Base-by-base conservation (phyloP, 2,797 vertebrate species). In the Atherinosoma microstoma region DNA sequence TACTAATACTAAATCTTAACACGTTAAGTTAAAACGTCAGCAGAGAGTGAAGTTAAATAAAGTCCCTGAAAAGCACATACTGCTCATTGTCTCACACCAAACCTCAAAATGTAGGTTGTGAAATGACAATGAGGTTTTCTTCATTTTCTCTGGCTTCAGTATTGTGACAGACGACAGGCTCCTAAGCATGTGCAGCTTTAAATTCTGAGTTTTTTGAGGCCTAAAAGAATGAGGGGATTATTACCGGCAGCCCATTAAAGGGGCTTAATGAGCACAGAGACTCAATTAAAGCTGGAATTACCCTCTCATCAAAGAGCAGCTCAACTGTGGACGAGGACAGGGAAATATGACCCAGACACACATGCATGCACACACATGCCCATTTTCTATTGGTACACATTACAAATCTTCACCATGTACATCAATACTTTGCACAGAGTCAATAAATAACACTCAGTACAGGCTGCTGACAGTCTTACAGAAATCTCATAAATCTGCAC, bases 221-320 rank as follows among this genome's bases (percentile, higher is more conserved):
- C 73, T 66, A 58, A 83, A 91, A 92, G 86, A 93, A 92, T 91
- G 90, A 92, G 84, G 53, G 85, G 92, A 91, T 93, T 93, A 94
- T 92, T 91, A 92, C 88, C 78, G 72, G 87, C 92, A 94, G 85
- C 85, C 91, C 87, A 93, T 94, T 94, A 94, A 93, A 92, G 75
- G 69, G 83, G 86, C 85, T 91, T 93, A 94, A 94, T 92, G 92
- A 93, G 94, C 89, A 89, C 86, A 70, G 59, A 92, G 92, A 92
- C 93, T 92, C 93, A 94, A 94, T 94, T 94, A 95, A 92, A 91
- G 85, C 69, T 89, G 86, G 86, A 94, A 93, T 94, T 94, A 94
- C 91, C 89, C 90, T 82, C 87, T 94, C 93, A 93, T 94, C 93
- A 93, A 93, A 93, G 90, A 91, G 75, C 79, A 89, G 85, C 88